phyloP scores from a whole-genome alignment of 2,113 vertebrate genomes.

The Eonycteris spelaea region DNA sequence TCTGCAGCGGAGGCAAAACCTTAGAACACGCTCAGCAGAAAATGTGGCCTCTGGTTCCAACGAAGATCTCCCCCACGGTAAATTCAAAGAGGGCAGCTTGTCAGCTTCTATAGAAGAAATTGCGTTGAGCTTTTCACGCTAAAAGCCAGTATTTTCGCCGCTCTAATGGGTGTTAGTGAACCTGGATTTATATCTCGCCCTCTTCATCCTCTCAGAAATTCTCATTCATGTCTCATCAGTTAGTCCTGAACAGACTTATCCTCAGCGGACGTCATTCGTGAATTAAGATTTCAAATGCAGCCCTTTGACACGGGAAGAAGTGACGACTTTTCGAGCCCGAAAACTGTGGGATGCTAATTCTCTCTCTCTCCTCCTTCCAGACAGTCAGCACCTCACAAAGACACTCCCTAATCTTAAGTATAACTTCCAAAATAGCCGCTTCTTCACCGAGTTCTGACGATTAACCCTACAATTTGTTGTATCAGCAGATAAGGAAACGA shows the following conservation, averaged over 20 bases:
- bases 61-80: constrained; percentile 51
- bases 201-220: constrained; percentile 37
- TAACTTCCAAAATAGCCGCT: neutral
- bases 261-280: neutral
- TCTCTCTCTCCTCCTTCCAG: constrained; percentile 23
- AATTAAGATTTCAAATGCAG: constrained; percentile 28
- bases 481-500: neutral
- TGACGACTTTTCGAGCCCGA: neutral
- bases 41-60: constrained; percentile 15
- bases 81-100: neutral
- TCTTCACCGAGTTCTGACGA: neutral
- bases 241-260: neutral
- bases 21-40: neutral
- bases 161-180: constrained; percentile 56
- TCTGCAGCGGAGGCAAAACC: neutral
- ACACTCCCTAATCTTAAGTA: neutral
- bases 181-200: constrained; percentile 45
- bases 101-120: constrained; percentile 48
- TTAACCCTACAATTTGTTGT: neutral
- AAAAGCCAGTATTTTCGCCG: constrained; percentile 43
- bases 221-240: constrained; percentile 58
- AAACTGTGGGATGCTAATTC: neutral
- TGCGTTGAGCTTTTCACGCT: constrained; percentile 41
- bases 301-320: constrained; percentile 33
- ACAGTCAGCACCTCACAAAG: neutral